Conservation (phyloP, 2,113 vertebrate species). For the Plotosus lineatus region DNA sequence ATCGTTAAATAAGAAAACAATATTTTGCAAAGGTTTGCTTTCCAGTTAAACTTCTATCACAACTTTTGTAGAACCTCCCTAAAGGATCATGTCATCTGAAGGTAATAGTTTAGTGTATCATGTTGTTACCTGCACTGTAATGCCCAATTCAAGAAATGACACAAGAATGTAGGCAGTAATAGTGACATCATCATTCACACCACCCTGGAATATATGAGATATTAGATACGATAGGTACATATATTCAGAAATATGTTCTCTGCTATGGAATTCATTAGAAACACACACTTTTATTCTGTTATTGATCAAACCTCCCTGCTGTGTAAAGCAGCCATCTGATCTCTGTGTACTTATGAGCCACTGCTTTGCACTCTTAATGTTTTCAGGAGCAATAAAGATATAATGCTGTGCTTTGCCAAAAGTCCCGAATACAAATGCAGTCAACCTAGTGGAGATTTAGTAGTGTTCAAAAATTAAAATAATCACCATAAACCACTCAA, state of each 20-base stretch:
- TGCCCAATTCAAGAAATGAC: slow-evolving; percentile 70
- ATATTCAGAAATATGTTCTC: background rate
- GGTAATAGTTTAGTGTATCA: background rate
- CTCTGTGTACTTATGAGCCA: slow-evolving; percentile 73
- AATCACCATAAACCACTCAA: too few species aligned
- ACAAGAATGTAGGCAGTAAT: slow-evolving; percentile 76
- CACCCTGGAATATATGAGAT: slow-evolving; percentile 66
- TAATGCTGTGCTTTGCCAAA: slow-evolving; percentile 70
- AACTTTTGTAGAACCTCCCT: background rate
- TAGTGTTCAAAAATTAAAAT: background rate
- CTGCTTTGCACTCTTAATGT: slow-evolving; percentile 51
- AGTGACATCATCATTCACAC: slow-evolving; percentile 76
- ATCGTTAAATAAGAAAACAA: background rate
- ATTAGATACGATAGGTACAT: background rate
- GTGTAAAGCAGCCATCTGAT: slow-evolving; percentile 74
- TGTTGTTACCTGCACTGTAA: slow-evolving; percentile 63
- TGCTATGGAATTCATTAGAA: background rate
- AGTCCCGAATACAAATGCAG: slow-evolving; percentile 76
- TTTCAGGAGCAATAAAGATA: slow-evolving; percentile 66
- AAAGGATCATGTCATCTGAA: background rate
- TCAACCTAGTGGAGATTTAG: slow-evolving; percentile 70
- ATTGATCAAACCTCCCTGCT: slow-evolving; percentile 73
- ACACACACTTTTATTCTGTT: slow-evolving; percentile 75
- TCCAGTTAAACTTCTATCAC: background rate
- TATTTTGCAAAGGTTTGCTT: background rate